Evolutionary conservation across 2,888 invertebrate genomes (phyloP).

Genomic region (Spisula solida): DNA sequence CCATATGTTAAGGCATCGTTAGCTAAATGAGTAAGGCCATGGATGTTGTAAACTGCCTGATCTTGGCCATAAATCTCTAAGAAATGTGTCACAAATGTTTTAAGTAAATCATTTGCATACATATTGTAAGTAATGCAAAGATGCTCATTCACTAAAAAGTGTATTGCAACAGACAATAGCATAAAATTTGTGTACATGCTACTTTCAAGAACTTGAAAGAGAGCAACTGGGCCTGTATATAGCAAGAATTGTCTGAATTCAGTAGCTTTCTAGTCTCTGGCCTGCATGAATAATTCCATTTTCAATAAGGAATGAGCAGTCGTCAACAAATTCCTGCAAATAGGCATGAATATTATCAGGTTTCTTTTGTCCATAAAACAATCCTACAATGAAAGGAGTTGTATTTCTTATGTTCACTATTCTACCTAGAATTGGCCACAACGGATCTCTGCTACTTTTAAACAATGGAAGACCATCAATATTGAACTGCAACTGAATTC

Average conservation of each 20-base stretch:
- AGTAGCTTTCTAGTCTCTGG: constrained; percentile 83
- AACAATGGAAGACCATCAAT: too few species aligned
- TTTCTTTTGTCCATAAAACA: too few species aligned
- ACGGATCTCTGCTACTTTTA: too few species aligned
- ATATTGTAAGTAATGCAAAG: constrained; percentile 40
- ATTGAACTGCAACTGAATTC: too few species aligned
- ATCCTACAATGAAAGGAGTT: too few species aligned
- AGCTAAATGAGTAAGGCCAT: constrained; percentile 84
- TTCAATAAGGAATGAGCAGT: too few species aligned
- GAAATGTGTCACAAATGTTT: constrained; percentile 65
- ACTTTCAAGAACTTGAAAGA: constrained; percentile 59
- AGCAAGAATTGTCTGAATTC: constrained; percentile 79
- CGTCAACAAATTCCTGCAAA: too few species aligned
- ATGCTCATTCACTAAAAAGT: constrained; percentile 62
- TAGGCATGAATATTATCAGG: too few species aligned
- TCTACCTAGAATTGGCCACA: too few species aligned
- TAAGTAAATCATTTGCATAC: constrained; percentile 64
- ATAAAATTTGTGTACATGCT: constrained; percentile 74
- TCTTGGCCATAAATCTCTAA: constrained; percentile 73
- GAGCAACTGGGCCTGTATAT: constrained; percentile 76
- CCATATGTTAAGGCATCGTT: constrained; percentile 83
- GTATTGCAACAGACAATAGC: constrained; percentile 70
- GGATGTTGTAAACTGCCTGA: constrained; percentile 84
- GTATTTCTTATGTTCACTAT: too few species aligned
- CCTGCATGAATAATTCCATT: too few species aligned